Base-by-base conservation (phyloP, 2,113 vertebrate genomes). In the Bos taurus region DNA sequence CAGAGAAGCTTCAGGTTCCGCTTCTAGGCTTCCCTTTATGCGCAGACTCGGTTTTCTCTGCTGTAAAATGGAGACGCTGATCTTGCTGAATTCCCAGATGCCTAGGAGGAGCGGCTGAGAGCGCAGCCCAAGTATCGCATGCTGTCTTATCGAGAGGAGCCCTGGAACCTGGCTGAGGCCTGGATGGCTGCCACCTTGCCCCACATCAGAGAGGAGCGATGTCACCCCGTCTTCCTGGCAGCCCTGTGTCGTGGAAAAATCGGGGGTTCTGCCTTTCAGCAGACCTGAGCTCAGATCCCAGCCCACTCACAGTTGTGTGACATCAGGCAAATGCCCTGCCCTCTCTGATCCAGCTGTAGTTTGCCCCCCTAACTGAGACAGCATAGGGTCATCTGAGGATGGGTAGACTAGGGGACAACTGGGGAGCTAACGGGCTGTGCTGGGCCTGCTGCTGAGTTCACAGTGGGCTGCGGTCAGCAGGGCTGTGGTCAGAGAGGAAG, bases 321-420 rank as follows among this genome's bases (percentile, higher is more conserved):
- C 0, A 0, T 2, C 7, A 0, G 46, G 56, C 26, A 14, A 1
- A 6, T 36, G 52, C 81, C 46, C 14, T 3, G 43, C 8, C 56
- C 90, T 96, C 88, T 67, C 88, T 40, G 81, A 33, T 46, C 46
- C 5, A 26, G 26, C 56, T n/a, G 16, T 2, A 8, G 36, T n/a
- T 77, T 16, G 15, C 25, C 14, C 23, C 48, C 4, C 6, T 10
- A 3, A 28, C 25, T 26, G n/a, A n/a, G 56, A 19, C 7, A 7
- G 14, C 36, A 2, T 15, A 13, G 43, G 43, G 2, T 52, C 54
- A 17, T 40, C 33, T 43, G 40, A 48, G 26, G 15, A 62, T 2
- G 15, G 1, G 12, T 0, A 16, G 11, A 14, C 16, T 1, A 7
- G 46, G n/a, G 56, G 14, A 10, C 30, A 59, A 46, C 19, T 7